Evolutionary conservation across 64 coral and sea anemone species (phyloP).

Genomic region (Stichodactyla helianthus): DNA sequence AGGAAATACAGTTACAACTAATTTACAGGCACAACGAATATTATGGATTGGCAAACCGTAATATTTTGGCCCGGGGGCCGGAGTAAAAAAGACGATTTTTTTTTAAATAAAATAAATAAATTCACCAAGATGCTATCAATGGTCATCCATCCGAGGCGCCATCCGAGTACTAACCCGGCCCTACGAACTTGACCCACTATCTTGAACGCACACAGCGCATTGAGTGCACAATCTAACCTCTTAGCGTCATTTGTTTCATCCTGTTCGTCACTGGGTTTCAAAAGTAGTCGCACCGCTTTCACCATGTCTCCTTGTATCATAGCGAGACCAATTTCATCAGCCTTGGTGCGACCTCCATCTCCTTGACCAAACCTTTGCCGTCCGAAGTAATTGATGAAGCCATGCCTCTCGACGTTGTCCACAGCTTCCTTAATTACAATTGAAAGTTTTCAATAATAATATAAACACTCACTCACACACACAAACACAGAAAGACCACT

Average conservation of each 20-base stretch:
- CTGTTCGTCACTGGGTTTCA: not conserved
- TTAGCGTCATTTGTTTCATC: slow-evolving; percentile 51
- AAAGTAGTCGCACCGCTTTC: not conserved
- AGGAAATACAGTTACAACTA: too few relatives aligned
- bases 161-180: too few relatives aligned
- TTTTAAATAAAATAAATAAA: too few relatives aligned
- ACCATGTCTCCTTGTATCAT: slow-evolving; percentile 73
- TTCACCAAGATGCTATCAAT: too few relatives aligned
- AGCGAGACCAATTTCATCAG: slow-evolving; percentile 58
- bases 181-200: too few relatives aligned
- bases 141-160: too few relatives aligned
- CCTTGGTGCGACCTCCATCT: slow-evolving; percentile 37
- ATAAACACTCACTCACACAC: not conserved
- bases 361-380: slow-evolving; percentile 72
- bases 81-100: too few relatives aligned
- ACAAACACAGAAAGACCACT: not conserved
- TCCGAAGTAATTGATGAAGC: slow-evolving; percentile 90
- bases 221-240: slow-evolving; percentile 13
- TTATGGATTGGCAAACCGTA: too few relatives aligned
- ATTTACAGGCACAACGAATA: too few relatives aligned
- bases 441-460: not conserved
- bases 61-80: too few relatives aligned
- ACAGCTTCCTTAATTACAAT: not conserved
- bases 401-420: slow-evolving; percentile 21
- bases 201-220: not conserved